Percentiles rank a stretch among this genome's conserved stretches.
phyloP scores from a whole-genome alignment of 2,888 invertebrate genomes.

The Seladonia tumulorum region DNA sequence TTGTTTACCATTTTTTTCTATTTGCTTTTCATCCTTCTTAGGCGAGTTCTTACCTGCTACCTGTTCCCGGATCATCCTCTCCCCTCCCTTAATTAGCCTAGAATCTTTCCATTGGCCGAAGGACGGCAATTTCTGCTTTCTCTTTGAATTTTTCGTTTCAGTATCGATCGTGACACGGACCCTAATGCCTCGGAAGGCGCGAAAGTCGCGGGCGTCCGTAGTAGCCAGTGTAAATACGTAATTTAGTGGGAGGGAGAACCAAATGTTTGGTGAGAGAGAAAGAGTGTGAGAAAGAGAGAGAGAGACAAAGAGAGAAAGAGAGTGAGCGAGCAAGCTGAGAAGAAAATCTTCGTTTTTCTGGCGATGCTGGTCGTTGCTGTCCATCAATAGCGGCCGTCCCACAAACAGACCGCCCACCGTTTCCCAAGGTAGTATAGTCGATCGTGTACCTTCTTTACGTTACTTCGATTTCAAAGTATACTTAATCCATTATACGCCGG shows the following conservation, averaged over 20 bases:
- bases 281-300: conserved; percentile 35
- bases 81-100: not conserved
- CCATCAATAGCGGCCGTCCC: conserved; percentile 82
- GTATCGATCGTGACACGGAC: not conserved
- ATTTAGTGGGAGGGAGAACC: conserved; percentile 69
- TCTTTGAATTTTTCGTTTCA: not conserved
- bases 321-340: conserved; percentile 50
- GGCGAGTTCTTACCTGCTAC: not conserved
- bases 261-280: conserved; percentile 59
- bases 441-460: conserved; percentile 74
- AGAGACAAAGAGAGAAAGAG: conserved; percentile 15
- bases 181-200: conserved; percentile 8
- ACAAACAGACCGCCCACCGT: conserved; percentile 74
- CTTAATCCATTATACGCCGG: conserved; percentile 69
- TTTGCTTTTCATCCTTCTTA: not conserved
- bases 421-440: conserved; percentile 73
- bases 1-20: not conserved
- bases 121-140: not conserved
- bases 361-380: conserved; percentile 84
- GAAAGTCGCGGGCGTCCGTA: conserved; percentile 48
- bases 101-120: not conserved
- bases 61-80: not conserved
- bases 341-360: conserved; percentile 73
- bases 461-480: conserved; percentile 73
- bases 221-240: conserved; percentile 72